Conservation (phyloP, 1,140 invertebrate species). For the Contarinia nasturtii region DNA sequence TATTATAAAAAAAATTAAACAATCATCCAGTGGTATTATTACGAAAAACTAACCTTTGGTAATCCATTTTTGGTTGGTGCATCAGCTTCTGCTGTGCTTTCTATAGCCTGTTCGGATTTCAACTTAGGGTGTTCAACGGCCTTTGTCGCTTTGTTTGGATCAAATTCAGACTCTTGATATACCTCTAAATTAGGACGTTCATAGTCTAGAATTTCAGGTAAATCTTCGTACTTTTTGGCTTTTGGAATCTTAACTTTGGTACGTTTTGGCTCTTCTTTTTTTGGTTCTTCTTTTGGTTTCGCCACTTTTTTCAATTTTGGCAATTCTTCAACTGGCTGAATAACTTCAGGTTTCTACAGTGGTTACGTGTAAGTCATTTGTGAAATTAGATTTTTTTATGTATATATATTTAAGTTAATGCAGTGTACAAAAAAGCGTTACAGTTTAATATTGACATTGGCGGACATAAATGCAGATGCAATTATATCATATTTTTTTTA, state of each 20-base stretch:
- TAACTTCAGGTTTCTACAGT: no score
- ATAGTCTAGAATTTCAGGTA: slow-evolving; percentile 56
- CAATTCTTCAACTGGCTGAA: slow-evolving; percentile 11
- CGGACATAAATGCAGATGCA: neutral
- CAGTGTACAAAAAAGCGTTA: neutral
- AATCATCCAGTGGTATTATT: neutral
- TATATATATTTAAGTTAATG: neutral
- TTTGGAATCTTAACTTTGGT: slow-evolving; percentile 30
- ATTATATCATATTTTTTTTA: no score
- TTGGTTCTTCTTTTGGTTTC: slow-evolving; percentile 14
- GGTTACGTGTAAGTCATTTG: slow-evolving; percentile 10
- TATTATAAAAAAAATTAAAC: neutral
- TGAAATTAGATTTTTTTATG: slow-evolving; percentile 2
- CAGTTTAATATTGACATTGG: no score
- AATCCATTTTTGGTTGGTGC: slow-evolving; percentile 13
- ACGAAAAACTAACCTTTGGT: slow-evolving; percentile 12
- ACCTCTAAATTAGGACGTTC: slow-evolving; percentile 34
- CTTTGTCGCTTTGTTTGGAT: slow-evolving; percentile 3
- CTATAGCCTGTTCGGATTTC: neutral
- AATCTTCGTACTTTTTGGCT: slow-evolving; percentile 37
- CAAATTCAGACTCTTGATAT: slow-evolving; percentile 29
- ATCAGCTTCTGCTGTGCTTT: slow-evolving; percentile 6
- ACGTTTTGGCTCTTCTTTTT: slow-evolving; percentile 23
- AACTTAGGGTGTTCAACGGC: neutral
- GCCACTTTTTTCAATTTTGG: slow-evolving; percentile 21